A percentile compares a stretch with the other conserved stretches of the same genome.
phyloP scores from a whole-genome alignment of 2,888 invertebrate genomes.

The Axea sp. region DNA sequence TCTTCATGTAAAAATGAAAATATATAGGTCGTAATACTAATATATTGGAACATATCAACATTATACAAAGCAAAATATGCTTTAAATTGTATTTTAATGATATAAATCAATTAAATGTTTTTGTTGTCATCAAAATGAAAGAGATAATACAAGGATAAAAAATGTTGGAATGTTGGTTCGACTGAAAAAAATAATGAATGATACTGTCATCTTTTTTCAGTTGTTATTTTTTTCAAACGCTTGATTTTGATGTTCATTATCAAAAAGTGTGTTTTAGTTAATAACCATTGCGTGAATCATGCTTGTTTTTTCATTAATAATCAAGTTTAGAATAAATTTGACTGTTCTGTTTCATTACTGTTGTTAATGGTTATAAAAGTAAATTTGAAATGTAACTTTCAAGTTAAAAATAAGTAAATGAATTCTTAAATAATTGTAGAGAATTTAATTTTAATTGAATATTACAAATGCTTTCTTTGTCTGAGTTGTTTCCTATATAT shows the following conservation, averaged over 20 bases:
- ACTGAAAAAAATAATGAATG: not conserved
- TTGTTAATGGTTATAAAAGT: no score
- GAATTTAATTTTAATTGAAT: constrained; percentile 4
- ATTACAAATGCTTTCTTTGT: constrained; percentile 4
- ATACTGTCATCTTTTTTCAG: no score
- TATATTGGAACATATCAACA: no score
- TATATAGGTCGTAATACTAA: no score
- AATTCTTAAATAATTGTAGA: not conserved
- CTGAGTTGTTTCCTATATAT: constrained; percentile 9
- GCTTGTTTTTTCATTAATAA: no score
- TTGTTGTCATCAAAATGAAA: not conserved
- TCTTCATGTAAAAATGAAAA: no score
- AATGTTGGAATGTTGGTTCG: not conserved
- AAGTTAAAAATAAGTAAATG: not conserved
- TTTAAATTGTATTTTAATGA: constrained; percentile 5
- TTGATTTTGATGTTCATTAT: no score
- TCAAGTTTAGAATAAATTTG: no score
- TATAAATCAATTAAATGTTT: not conserved
- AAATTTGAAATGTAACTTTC: not conserved
- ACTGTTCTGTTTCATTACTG: no score
- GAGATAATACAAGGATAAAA: constrained; percentile 4
- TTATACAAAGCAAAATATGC: not conserved
- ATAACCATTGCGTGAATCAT: no score
- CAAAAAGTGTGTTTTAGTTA: no score
- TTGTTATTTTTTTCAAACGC: no score